Evolutionary conservation across 2,888 invertebrate species (phyloP).

Genomic region (Anarsia innoxiella): DNA sequence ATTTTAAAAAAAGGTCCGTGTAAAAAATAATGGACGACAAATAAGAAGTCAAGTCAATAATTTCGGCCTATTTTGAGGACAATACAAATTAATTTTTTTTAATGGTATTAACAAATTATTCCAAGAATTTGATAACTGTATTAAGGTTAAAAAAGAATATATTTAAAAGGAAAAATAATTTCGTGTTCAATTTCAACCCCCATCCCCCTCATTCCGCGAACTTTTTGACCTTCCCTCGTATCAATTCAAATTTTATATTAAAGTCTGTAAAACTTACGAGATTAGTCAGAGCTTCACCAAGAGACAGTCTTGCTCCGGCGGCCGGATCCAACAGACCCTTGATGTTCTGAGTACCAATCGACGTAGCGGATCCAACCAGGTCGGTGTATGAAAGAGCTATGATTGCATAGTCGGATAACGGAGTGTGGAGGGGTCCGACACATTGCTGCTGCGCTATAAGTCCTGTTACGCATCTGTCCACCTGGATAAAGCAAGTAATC

Average conservation of each 20-base stretch:
- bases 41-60: background rate
- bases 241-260: too few species aligned
- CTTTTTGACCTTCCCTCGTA: background rate
- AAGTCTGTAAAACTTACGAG: constrained; percentile 85
- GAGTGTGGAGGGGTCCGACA: constrained; percentile 97
- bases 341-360: constrained; percentile 97
- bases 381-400: constrained; percentile 90
- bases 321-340: constrained; percentile 90
- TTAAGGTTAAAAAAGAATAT: too few species aligned
- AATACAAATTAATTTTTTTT: background rate
- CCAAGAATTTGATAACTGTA: background rate
- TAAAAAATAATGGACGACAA: background rate
- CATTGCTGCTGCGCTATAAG: constrained; percentile 98
- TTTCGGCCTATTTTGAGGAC: background rate
- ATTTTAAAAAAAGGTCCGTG: too few species aligned
- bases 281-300: constrained; percentile 95
- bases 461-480: constrained; percentile 95
- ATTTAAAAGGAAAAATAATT: background rate
- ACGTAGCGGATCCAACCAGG: constrained; percentile 90
- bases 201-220: background rate
- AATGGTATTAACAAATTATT: background rate
- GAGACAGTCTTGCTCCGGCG: constrained; percentile 94
- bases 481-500: constrained; percentile 29
- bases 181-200: background rate
- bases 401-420: constrained; percentile 95